These are phyloP conservation scores for Rhadina sibilatrix DNA, from an alignment of 2,113 vertebrate genomes.

Conservation along the genomic window DNA sequence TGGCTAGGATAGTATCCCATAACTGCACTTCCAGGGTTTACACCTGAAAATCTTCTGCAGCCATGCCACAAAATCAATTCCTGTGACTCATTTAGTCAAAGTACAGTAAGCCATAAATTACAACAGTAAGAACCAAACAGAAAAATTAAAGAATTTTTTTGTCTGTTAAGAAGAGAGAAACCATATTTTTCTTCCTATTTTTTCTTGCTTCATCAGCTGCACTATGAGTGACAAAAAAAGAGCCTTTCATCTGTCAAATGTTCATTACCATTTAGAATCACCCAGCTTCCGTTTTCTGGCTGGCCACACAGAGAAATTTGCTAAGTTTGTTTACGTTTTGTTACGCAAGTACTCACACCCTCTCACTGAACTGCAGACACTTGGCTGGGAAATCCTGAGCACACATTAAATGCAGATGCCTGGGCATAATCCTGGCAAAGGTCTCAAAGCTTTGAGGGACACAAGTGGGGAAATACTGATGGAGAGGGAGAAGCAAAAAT, in stretches of 20 bases:
- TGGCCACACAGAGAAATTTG: not conserved
- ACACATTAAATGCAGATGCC: not conserved
- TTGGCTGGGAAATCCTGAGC: not conserved
- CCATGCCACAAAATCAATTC: not conserved
- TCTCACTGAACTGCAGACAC: not conserved
- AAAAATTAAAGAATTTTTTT: not conserved
- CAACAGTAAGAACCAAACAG: not conserved
- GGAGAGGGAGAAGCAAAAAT: not conserved
- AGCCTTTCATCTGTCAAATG: not conserved
- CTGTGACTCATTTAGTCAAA: not conserved
- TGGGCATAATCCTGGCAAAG: not conserved
- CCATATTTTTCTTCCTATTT: not conserved
- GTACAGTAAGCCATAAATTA: not conserved
- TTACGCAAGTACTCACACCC: not conserved
- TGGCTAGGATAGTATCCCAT: not conserved
- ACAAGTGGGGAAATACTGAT: not conserved
- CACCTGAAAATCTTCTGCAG: not conserved
- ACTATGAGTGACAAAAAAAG: not conserved
- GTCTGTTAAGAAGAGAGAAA: not conserved
- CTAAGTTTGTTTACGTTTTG: not conserved
- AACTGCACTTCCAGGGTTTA: not conserved
- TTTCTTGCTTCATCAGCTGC: not conserved
- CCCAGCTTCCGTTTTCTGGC: not conserved
- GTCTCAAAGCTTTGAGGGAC: fast-evolving
- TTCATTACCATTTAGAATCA: not conserved